A percentile compares a stretch with the other conserved stretches of the same genome.
These are phyloP conservation scores for Chymomyza fuscimana DNA, from an alignment of 2,888 invertebrate genomes.

Conservation along the genomic window DNA sequence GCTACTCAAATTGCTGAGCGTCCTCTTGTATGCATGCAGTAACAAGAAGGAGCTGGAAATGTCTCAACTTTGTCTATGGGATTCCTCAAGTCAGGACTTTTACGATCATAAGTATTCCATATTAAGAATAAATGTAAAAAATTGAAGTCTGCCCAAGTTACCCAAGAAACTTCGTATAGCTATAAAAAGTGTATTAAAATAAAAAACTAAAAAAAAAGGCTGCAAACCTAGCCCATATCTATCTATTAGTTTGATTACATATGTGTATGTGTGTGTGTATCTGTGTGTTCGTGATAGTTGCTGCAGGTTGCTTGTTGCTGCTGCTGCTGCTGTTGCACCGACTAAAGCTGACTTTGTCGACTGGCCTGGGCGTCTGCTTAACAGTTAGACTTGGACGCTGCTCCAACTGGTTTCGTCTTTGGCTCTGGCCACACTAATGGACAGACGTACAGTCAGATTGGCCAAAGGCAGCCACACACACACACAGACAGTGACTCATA, in stretches of 20 bases:
- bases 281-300: neutral
- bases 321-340: conserved; percentile 44
- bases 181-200: neutral
- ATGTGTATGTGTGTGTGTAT: too few species aligned
- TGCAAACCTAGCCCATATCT: neutral
- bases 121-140: too few species aligned
- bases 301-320: conserved; percentile 35
- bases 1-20: too few species aligned
- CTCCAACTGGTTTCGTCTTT: conserved; percentile 62
- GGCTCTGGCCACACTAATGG: conserved; percentile 18
- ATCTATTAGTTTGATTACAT: neutral
- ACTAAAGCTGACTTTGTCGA: conserved; percentile 39
- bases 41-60: too few species aligned
- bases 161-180: neutral
- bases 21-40: too few species aligned
- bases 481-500: neutral
- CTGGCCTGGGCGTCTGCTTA: conserved; percentile 24
- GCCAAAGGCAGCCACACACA: neutral
- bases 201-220: neutral
- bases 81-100: too few species aligned
- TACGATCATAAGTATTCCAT: too few species aligned
- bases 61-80: too few species aligned
- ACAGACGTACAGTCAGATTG: neutral
- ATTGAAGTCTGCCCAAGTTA: neutral
- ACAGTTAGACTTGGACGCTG: conserved; percentile 57